Evolutionary conservation across 2,797 vertebrate genomes (phyloP).

Genomic region (Muscicapa comitata): DNA sequence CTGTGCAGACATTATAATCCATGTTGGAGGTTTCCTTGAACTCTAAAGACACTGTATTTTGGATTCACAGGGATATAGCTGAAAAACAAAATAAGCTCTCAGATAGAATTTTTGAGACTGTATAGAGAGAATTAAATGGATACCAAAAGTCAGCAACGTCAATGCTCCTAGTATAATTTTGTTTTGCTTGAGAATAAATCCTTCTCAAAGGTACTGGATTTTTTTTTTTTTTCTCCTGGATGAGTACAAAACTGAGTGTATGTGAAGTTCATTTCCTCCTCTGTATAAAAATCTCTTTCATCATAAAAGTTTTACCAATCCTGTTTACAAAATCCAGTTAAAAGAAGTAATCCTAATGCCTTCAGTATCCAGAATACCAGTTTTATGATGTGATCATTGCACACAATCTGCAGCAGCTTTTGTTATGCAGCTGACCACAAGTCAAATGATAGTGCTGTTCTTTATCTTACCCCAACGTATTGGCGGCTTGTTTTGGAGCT

Average conservation of each 20-base stretch:
- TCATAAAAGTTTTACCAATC: not conserved
- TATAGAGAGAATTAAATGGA: constrained; percentile 6
- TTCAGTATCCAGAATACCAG: not conserved
- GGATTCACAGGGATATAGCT: not conserved
- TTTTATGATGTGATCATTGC: not conserved
- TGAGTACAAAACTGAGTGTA: not conserved
- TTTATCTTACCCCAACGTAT: not conserved
- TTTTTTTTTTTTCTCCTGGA: not conserved
- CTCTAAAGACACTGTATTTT: constrained; percentile 14
- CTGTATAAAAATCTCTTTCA: not conserved
- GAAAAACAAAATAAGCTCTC: constrained; percentile 26
- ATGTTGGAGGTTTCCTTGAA: not conserved
- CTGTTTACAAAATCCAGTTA: not conserved
- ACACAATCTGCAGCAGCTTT: not conserved
- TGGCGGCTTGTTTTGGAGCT: not conserved
- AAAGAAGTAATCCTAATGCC: not conserved
- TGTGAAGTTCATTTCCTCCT: not conserved
- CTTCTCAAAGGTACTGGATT: not conserved
- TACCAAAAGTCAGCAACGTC: not conserved
- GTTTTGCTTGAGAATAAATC: not conserved
- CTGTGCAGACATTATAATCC: not conserved
- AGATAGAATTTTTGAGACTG: not conserved
- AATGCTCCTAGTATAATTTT: not conserved
- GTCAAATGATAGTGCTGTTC: not conserved
- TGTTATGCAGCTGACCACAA: not conserved